Evolutionary conservation across 30 jellyfish, hydroid and myxozoan species (phyloP), one percentile per base, ranked within the genome.

Genomic region (Turritopsis dohrnii): DNA sequence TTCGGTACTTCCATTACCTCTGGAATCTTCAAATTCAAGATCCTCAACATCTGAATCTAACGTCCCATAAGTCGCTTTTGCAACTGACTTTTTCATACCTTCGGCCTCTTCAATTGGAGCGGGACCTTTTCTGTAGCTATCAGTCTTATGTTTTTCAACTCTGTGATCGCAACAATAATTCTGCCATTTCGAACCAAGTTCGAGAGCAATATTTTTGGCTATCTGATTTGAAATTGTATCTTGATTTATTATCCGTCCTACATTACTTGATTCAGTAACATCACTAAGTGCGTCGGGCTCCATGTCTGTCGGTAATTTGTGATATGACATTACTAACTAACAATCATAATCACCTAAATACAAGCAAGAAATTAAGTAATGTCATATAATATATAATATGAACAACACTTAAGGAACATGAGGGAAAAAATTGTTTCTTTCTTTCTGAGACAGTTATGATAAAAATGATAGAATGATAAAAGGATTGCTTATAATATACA

Each of bases 101-200:
- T 89, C 99, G 1, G 96, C 88, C 41, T 94, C 99, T 77, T 94
- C 99, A 24, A 94, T 94, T 3, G 99, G 99, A 28, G 99, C 99
- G 9, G 99, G 99, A 0, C 99, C 99, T 71, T 94, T 94, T 21
- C 99, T 90, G 72, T 94, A 83, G 69, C 73, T 82, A 80, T 86
- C 86, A 28, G 94, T 75, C 72, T 94, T 94, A 83, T 92, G 89
- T 52, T 92, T 92, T 72, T 94, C 99, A 41, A 84, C 81, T 52
- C 99, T 65, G 25, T 96, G 87, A 72, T 85, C 92, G 29, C 94
- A 79, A 72, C 96, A 85, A 84, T 88, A 94, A 52, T 84, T 88
- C 84, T 94, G 85, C 99, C 99, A 94, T 89, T 89, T 87, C 24
- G 92, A 82, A 19, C 81, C 90, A 13, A 89, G 90, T 21, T 75